Evolutionary conservation across 2,797 vertebrate species (phyloP).

Genomic region (Alcedo atthis): DNA sequence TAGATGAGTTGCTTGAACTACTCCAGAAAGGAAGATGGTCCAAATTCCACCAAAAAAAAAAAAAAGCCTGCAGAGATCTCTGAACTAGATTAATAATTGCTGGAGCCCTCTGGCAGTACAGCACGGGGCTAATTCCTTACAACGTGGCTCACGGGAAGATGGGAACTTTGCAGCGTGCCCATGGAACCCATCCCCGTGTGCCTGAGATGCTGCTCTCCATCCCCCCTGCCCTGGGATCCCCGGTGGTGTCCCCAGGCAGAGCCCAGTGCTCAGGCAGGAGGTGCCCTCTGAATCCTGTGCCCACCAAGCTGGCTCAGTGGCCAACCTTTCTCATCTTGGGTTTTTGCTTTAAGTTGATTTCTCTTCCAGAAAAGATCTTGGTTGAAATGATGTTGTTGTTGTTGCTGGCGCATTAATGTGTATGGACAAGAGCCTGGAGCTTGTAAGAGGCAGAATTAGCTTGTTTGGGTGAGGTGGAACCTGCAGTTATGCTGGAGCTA

Average conservation of each 20-base stretch:
- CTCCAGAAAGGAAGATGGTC: not conserved
- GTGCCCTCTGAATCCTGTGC: not conserved
- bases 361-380: not conserved
- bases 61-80: not conserved
- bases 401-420: fast-evolving
- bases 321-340: not conserved
- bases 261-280: fast-evolving
- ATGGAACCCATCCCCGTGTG: fast-evolving
- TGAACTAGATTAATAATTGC: constrained; percentile 10
- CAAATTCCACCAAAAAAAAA: not conserved
- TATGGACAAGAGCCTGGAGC: not conserved
- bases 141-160: fast-evolving
- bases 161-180: not conserved
- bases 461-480: not conserved
- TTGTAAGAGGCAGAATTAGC: not conserved
- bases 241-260: fast-evolving
- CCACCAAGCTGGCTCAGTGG: not conserved
- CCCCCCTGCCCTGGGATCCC: fast-evolving
- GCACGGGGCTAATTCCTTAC: not conserved
- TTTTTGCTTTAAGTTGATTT: not conserved
- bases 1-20: not conserved
- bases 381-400: fast-evolving
- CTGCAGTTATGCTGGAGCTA: fast-evolving
- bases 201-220: fast-evolving
- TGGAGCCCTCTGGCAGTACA: not conserved